These are phyloP conservation scores for Ectemnius cavifrons DNA, from an alignment of 2,888 invertebrate species.

Conservation along the genomic window DNA sequence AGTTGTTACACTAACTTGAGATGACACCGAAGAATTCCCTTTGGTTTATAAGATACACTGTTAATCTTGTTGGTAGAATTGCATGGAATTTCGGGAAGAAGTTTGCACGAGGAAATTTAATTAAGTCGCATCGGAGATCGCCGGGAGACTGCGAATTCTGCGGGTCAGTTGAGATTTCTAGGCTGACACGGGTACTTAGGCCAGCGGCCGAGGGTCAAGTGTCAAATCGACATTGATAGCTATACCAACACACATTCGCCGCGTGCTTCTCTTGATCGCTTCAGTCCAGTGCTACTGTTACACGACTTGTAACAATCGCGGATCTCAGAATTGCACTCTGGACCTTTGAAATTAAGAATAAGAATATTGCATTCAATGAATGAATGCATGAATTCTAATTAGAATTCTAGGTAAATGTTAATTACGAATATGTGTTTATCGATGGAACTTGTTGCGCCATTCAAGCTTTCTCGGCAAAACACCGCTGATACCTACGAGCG, in stretches of 20 bases:
- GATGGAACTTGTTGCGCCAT: no score
- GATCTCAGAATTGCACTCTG: no score
- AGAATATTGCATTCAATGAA: no score
- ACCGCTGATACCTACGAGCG: no score
- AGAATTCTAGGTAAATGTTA: no score
- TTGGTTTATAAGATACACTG: not conserved
- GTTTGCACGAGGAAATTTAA: constrained; percentile 33
- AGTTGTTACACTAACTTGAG: not conserved
- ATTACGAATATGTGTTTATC: no score
- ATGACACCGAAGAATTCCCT: not conserved
- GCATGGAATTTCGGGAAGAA: not conserved
- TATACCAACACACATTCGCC: constrained; percentile 25
- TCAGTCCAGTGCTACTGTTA: no score
- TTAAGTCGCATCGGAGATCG: constrained; percentile 54
- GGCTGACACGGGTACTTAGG: constrained; percentile 55
- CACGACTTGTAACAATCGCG: no score
- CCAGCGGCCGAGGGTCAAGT: constrained; percentile 70
- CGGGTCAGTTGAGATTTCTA: constrained; percentile 53
- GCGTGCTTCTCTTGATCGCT: no score
- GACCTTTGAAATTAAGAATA: no score
- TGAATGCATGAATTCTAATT: no score
- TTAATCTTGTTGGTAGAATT: not conserved
- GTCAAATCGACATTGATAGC: constrained; percentile 73
- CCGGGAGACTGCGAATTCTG: constrained; percentile 53
- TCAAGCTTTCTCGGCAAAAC: no score